phyloP scores from a whole-genome alignment of 2,113 vertebrate species.

The Leptodactylus fuscus region DNA sequence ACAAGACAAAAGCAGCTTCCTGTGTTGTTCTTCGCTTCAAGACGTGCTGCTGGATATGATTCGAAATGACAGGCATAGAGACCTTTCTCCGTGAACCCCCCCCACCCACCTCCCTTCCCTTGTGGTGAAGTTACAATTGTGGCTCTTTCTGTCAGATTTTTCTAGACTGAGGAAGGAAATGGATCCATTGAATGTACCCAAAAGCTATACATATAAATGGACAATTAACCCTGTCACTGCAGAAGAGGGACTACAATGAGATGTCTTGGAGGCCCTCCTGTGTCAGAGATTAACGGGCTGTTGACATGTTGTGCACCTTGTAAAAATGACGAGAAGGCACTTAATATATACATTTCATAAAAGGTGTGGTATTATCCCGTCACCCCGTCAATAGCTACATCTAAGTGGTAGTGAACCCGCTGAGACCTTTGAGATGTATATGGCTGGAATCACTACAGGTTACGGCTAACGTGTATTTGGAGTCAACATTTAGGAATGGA shows the following conservation, averaged over 20 bases:
- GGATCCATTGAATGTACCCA: conserved; percentile 50
- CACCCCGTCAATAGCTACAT: neutral
- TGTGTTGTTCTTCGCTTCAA: conserved; percentile 47
- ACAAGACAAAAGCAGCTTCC: conserved; percentile 57
- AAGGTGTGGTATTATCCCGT: neutral
- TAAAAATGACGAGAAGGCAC: conserved; percentile 47
- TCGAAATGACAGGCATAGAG: conserved; percentile 56
- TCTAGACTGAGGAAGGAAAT: conserved; percentile 57
- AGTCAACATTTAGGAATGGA: neutral
- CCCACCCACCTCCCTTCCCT: neutral
- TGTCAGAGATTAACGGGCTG: conserved; percentile 26
- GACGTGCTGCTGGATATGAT: conserved; percentile 58
- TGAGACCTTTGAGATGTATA: neutral
- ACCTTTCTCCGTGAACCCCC: conserved; percentile 46
- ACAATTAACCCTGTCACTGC: conserved; percentile 53
- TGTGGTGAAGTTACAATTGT: conserved; percentile 47
- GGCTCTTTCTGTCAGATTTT: conserved; percentile 41
- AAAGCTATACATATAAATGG: conserved; percentile 50
- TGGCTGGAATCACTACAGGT: neutral
- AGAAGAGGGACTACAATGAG: conserved; percentile 45
- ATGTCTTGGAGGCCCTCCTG: conserved; percentile 49
- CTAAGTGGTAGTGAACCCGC: neutral
- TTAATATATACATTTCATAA: neutral
- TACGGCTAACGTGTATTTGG: neutral
- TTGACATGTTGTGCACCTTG: conserved; percentile 50